Evolutionary conservation across 2,797 vertebrate genomes (phyloP), one percentile per base, ranked within the genome.

Genomic region (Rhadinocentrus ornatus): DNA sequence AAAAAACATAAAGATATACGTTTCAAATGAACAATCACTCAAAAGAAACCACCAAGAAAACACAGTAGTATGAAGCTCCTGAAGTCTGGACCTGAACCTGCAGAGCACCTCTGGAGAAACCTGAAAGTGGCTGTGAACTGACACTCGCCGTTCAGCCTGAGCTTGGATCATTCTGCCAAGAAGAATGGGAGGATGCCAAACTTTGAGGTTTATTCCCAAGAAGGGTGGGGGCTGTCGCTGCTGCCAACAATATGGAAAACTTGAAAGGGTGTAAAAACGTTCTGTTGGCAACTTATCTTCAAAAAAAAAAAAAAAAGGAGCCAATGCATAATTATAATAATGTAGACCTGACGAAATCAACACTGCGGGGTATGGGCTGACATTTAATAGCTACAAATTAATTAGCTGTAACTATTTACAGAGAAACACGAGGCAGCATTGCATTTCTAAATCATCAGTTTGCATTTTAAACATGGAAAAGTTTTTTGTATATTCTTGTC

Each of bases 321-420:
- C 37, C 58, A 16, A 11, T 2, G 13, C 31, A 22, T 66, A 26
- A 65, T 73, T 48, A 48, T 62, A 9, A 44, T 27, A 46, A 4
- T 62, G 20, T 41, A 59, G 35, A 55, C 29, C n/a, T 64, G 54
- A 66, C 20, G 52, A 46, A 75, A 48, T 41, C 72, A 62, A 53
- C 56, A 27, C 64, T 54, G 26, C 27, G 22, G 67, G 53, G 41
- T 13, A 8, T 12, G 15, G 13, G 26, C 32, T 62, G 57, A 54
- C 57, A 50, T 50, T 52, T 39, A 2, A 8, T 13, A 10, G 77
- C 69, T 52, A 7, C 20, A 70, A 59, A 73, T 71, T 24, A 80
- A 34, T 66, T 22, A 71, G n/a, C 52, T 54, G 20, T 16, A 29
- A 63, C 62, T 67, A 62, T 65, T 77, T 61, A 57, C 37, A 56